These are phyloP conservation scores for Diloba caeruleocephala DNA, from an alignment of 2,888 invertebrate genomes.

Conservation along the genomic window DNA sequence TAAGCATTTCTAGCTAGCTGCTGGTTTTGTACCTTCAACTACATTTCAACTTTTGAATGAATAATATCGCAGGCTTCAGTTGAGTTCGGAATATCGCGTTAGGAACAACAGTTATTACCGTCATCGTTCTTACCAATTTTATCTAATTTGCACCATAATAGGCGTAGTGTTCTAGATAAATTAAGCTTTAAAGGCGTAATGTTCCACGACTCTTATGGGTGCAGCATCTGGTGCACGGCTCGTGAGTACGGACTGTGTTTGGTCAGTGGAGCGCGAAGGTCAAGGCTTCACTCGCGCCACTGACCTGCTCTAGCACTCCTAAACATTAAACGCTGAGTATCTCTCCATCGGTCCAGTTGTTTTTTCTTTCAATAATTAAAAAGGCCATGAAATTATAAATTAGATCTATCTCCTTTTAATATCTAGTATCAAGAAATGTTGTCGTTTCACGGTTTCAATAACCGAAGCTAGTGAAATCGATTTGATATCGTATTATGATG, in stretches of 20 bases:
- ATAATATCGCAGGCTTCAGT: neutral
- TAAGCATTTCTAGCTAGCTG: too few relatives aligned
- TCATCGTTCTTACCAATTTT: constrained; percentile 12
- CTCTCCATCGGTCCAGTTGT: constrained; percentile 55
- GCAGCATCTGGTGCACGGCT: constrained; percentile 77
- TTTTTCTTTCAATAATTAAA: constrained; percentile 26
- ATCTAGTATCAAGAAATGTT: constrained; percentile 51
- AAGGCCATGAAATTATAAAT: constrained; percentile 15
- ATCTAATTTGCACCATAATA: constrained; percentile 13
- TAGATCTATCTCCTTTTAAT: constrained; percentile 17
- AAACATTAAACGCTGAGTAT: constrained; percentile 47
- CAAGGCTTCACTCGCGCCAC: constrained; percentile 78
- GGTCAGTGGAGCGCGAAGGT: constrained; percentile 82
- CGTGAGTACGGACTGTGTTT: constrained; percentile 77
- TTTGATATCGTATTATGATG: constrained; percentile 53
- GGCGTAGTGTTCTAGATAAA: constrained; percentile 34
- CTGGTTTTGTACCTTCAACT: too few relatives aligned
- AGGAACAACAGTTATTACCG: neutral
- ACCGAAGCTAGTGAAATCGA: constrained; percentile 77
- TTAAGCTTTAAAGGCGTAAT: constrained; percentile 54
- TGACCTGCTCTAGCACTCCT: constrained; percentile 64
- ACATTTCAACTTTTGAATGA: too few relatives aligned
- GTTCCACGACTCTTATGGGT: constrained; percentile 63
- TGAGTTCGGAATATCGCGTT: constrained; percentile 2
- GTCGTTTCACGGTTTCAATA: constrained; percentile 75